Percentiles rank a stretch among this genome's conserved stretches.
Conservation (phyloP, 2,888 invertebrate genomes). For the Alentia gelatinosa region DNA sequence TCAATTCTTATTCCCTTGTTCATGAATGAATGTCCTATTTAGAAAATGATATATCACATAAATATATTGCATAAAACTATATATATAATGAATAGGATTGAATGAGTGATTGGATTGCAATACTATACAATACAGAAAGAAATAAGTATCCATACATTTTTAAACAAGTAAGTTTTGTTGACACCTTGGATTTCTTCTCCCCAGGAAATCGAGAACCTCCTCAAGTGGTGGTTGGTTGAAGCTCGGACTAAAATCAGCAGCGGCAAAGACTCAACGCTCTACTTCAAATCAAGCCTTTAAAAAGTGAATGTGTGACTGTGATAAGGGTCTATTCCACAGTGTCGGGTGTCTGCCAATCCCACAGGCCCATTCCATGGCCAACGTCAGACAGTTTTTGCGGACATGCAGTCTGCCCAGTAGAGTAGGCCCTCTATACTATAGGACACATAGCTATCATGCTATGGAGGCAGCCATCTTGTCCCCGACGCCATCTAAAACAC, state of each 20-base stretch:
- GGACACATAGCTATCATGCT: no score
- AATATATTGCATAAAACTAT: background rate
- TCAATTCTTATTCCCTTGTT: no score
- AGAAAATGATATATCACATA: background rate
- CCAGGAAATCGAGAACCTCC: conserved; percentile 56
- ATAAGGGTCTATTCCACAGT: no score
- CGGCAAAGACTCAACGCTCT: background rate
- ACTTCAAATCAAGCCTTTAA: background rate
- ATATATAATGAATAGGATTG: background rate
- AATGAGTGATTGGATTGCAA: background rate
- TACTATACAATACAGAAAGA: background rate
- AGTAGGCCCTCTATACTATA: no score
- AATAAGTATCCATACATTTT: background rate
- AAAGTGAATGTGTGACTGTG: background rate
- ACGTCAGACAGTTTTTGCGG: no score
- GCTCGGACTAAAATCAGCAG: background rate
- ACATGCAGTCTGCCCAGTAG: no score
- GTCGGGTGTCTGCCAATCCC: no score
- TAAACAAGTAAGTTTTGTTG: background rate
- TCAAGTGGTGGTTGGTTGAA: conserved; percentile 60
- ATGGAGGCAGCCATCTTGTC: no score
- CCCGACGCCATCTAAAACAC: no score
- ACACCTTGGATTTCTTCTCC: background rate
- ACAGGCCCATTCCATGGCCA: no score
- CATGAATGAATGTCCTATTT: background rate